phyloP scores from a whole-genome alignment of 35 echinoderm and acorn worm genomes.

The Eucidaris tribuloides region DNA sequence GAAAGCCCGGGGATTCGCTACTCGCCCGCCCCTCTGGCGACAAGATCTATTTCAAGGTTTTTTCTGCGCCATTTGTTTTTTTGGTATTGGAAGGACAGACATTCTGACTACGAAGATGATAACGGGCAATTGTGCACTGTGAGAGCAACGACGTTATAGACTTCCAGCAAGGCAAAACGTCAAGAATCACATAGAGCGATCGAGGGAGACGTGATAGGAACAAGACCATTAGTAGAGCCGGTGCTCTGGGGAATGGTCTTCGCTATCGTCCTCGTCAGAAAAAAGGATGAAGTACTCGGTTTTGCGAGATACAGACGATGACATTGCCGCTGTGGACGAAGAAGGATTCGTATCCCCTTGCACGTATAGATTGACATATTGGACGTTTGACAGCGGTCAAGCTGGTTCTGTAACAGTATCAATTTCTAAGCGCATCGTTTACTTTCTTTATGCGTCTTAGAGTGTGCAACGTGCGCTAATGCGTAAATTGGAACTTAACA shows the following conservation, averaged over 20 bases:
- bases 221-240: constrained; percentile 34
- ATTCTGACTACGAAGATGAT: constrained; percentile 42
- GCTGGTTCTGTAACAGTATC: constrained; percentile 1
- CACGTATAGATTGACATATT: constrained; percentile 40
- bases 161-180: constrained; percentile 5
- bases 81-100: constrained; percentile 41
- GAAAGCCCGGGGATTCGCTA: background rate
- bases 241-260: constrained; percentile 23
- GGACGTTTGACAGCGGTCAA: constrained; percentile 10
- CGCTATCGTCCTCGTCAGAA: constrained; percentile 30
- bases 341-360: constrained; percentile 45
- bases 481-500: no score
- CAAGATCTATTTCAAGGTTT: constrained; percentile 43
- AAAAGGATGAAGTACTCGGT: constrained; percentile 39
- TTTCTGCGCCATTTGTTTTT: background rate
- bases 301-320: constrained; percentile 49
- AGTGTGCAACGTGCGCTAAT: no score
- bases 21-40: no score
- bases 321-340: constrained; percentile 27
- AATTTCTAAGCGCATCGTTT: no score
- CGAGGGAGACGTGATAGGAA: background rate
- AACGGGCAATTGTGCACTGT: constrained; percentile 32
- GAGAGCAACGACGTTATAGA: constrained; percentile 28
- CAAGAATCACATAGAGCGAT: constrained; percentile 3
- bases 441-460: no score